Conservation (phyloP, 2,797 vertebrate species). For the Neostethus bicornis region DNA sequence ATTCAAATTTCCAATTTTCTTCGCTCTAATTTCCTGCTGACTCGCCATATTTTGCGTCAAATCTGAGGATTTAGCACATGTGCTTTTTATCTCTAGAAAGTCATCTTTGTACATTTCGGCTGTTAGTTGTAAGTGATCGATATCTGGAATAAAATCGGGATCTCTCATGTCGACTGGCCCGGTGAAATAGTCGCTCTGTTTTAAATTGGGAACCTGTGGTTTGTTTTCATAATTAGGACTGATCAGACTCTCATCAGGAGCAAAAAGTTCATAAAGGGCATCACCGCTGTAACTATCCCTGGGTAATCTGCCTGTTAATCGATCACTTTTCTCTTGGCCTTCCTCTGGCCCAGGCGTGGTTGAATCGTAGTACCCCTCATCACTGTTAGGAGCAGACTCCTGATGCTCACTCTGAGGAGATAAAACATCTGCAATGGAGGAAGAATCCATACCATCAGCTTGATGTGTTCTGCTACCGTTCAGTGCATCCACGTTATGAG, state of each 20-base stretch:
- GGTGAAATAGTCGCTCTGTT: slow-evolving; percentile 80
- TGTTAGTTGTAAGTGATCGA: slow-evolving; percentile 83
- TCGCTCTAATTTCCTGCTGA: slow-evolving; percentile 56
- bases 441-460: slow-evolving; percentile 62
- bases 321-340: slow-evolving; percentile 79
- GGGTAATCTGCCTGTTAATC: slow-evolving; percentile 85
- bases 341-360: slow-evolving; percentile 94
- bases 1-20: slow-evolving; percentile 67
- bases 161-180: slow-evolving; percentile 69
- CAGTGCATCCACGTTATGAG: slow-evolving; percentile 67
- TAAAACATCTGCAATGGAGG: slow-evolving; percentile 81
- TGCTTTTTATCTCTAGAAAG: slow-evolving; percentile 82
- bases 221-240: slow-evolving; percentile 87
- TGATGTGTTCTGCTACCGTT: slow-evolving; percentile 73
- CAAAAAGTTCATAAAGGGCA: slow-evolving; percentile 96
- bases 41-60: slow-evolving; percentile 55
- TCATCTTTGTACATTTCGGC: slow-evolving; percentile 83
- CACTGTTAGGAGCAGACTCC: slow-evolving; percentile 94
- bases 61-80: slow-evolving; percentile 71
- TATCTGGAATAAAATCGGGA: slow-evolving; percentile 75
- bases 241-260: slow-evolving; percentile 87
- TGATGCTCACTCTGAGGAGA: slow-evolving; percentile 96
- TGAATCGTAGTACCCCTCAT: slow-evolving; percentile 95
- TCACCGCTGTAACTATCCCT: slow-evolving; percentile 97
- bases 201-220: slow-evolving; percentile 73